Conservation (phyloP, 1,140 invertebrate genomes). For the Trichonephila clavipes region DNA sequence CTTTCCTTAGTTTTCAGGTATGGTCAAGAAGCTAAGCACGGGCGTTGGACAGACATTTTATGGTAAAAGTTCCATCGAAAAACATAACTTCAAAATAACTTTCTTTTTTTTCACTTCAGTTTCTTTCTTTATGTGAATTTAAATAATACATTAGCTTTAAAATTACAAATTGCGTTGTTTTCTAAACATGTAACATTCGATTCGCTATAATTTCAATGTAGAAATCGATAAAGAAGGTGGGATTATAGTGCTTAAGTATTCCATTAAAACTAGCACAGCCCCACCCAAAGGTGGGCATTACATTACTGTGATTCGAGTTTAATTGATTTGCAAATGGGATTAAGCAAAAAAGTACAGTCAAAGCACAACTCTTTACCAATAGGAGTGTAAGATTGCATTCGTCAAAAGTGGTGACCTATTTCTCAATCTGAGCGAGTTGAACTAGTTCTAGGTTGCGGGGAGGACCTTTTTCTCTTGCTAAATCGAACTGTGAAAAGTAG, state of each 20-base stretch:
- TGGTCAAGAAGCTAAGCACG: no score
- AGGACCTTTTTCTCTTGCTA: slow-evolving; percentile 10
- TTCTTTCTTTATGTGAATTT: no score
- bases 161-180: no score
- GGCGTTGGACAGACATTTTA: no score
- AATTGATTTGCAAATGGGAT: slow-evolving; percentile 31
- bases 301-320: slow-evolving; percentile 10
- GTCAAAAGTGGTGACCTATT: slow-evolving; percentile 30
- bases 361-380: slow-evolving; percentile 28
- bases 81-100: no score
- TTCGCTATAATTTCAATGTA: no score
- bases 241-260: neutral
- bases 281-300: slow-evolving; percentile 57
- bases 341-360: slow-evolving; percentile 13
- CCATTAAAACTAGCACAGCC: neutral
- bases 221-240: neutral
- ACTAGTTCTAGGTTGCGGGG: slow-evolving; percentile 31
- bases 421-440: slow-evolving; percentile 1
- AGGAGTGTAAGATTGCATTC: slow-evolving; percentile 33
- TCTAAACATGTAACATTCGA: no score
- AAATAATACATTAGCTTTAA: no score
- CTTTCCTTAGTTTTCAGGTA: no score
- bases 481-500: neutral
- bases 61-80: no score
- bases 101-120: no score